Base-by-base conservation (phyloP, 2,888 invertebrate species). In the Cloeon dipterum region DNA sequence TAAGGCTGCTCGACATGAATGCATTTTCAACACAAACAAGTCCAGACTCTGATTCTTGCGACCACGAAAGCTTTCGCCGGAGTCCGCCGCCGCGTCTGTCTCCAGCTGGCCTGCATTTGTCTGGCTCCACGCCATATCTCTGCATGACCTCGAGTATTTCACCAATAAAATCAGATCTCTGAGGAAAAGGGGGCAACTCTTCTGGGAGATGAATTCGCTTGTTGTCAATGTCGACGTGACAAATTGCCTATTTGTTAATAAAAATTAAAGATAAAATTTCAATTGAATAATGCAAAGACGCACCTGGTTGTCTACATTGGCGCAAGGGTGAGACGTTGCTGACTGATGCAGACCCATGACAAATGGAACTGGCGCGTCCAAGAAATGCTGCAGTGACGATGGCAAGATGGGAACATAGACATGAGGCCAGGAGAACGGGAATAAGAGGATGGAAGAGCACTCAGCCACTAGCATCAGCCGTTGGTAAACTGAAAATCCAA, bases 371-470 rank as follows among this genome's bases (percentile, higher is more conserved):
- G 98, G 98, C 4, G 98, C 98, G 59, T 99, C 98, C 34, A 98
- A 67, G 59, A 98, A 98, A 54, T 94, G 91, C 55, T 86, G 79
- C 42, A 93, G 62, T 14, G 86, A 79, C 35, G 91, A 83, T 2
- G 98, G 98, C 48, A 98, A 63, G 51, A 98, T 93, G 20, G 98
- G 98, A 41, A 96, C 98, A 58, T 98, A 98, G 3, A 98, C 94
- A 57, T 98, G 94, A 37, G 93, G 91, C 98, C 98, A 98, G 19
- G 74, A 66, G 55, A 96, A 98, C 2, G 98, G 98, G 50, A 94
- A 81, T 26, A 94, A 61, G 18, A 98, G 62, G 0, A 83, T 68
- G 3, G 79, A 81, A 46, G 94, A 70, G 48, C 89, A 81, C 59
- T 98, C 98, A 4, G 94, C 85, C 13, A 98, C 89, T 43, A 93